Percentiles rank a stretch among this genome's conserved stretches.
Conservation (phyloP, 2,113 vertebrate species). For the Lamprotornis superbus region DNA sequence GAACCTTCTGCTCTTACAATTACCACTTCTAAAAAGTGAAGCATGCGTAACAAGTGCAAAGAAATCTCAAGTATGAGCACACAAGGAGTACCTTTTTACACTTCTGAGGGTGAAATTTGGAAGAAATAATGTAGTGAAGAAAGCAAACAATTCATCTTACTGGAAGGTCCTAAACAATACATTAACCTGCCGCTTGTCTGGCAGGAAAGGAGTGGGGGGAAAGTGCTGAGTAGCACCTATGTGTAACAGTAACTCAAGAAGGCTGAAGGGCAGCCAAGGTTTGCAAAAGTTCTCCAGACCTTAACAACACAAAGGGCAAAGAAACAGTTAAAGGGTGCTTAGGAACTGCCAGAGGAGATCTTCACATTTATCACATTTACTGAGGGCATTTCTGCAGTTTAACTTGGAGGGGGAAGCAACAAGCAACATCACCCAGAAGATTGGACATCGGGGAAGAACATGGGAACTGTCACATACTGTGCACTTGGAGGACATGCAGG, state of each 20-base stretch:
- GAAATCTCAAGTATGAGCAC: neutral
- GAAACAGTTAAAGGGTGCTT: neutral
- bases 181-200: neutral
- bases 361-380: no score
- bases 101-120: neutral
- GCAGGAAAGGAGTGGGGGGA: neutral
- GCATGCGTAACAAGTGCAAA: neutral
- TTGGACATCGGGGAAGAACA: accelerated
- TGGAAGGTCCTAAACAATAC: neutral
- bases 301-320: neutral
- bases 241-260: neutral
- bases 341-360: neutral
- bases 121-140: neutral
- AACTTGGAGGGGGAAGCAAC: neutral
- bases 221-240: neutral
- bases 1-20: neutral
- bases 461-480: accelerated
- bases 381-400: neutral
- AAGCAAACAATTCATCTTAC: neutral
- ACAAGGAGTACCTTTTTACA: accelerated
- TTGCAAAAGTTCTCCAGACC: neutral
- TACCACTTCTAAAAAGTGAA: neutral
- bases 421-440: neutral
- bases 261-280: neutral
- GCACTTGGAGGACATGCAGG: neutral